A percentile compares a stretch with the other conserved stretches of the same genome.
Evolutionary conservation across 2,888 invertebrate genomes (phyloP).

Genomic region (Tachina fera): DNA sequence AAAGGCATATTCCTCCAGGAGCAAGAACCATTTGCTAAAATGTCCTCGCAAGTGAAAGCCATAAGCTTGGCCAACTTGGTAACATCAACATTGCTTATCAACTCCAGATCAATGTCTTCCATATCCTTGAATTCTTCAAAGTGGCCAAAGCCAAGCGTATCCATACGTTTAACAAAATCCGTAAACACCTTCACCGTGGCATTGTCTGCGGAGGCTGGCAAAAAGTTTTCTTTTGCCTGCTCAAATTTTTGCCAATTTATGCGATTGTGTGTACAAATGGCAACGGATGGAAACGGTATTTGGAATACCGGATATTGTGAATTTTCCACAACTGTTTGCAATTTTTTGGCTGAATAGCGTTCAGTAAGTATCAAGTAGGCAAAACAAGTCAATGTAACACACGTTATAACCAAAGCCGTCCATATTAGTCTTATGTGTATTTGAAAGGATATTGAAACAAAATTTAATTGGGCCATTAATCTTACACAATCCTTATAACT

Average conservation of each 20-base stretch:
- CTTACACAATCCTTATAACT: not conserved
- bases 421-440: conserved; percentile 76
- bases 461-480: conserved; percentile 53
- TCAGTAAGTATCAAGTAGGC: conserved; percentile 76
- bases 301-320: conserved; percentile 80
- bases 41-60: conserved; percentile 80
- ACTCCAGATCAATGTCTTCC: conserved; percentile 78
- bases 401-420: conserved; percentile 76
- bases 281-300: conserved; percentile 80
- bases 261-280: conserved; percentile 80
- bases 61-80: conserved; percentile 74
- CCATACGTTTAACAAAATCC: conserved; percentile 76
- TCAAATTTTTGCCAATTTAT: conserved; percentile 79
- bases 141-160: conserved; percentile 78
- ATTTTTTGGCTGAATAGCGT: conserved; percentile 76
- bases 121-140: conserved; percentile 75
- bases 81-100: conserved; percentile 77
- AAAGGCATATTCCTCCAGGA: conserved; percentile 81
- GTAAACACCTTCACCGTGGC: conserved; percentile 74
- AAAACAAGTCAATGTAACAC: conserved; percentile 75
- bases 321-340: conserved; percentile 81
- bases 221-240: conserved; percentile 76
- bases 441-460: conserved; percentile 60
- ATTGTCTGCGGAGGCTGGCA: conserved; percentile 75
- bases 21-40: conserved; percentile 79